Evolutionary conservation across 2,113 vertebrate species (phyloP).

Genomic region (Pachycephala philippinensis): DNA sequence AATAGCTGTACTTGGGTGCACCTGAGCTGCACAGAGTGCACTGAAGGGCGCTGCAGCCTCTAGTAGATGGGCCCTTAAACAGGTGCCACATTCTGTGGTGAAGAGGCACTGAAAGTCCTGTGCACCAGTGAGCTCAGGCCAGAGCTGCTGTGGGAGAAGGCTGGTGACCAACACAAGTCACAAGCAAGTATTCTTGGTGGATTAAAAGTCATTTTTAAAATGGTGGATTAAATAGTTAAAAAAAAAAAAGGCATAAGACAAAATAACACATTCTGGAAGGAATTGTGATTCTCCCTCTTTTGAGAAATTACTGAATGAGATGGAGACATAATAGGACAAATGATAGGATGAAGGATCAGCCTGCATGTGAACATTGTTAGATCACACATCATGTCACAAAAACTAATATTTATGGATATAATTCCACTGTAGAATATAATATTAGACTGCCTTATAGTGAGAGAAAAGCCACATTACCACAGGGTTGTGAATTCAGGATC

Average conservation of each 20-base stretch:
- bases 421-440: background rate
- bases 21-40: background rate
- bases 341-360: background rate
- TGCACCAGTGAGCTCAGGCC: background rate
- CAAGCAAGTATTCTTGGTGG: background rate
- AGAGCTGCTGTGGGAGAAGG: background rate
- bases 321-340: background rate
- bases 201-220: background rate
- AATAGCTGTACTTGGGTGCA: background rate
- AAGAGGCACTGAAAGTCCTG: background rate
- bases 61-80: background rate
- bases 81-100: rapidly evolving
- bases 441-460: background rate
- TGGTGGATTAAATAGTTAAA: background rate
- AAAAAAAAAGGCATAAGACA: background rate
- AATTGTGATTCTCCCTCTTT: background rate
- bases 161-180: background rate
- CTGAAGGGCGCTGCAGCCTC: rapidly evolving
- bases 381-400: background rate
- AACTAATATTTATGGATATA: background rate
- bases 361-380: background rate
- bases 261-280: background rate
- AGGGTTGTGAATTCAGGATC: background rate
- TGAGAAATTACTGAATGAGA: background rate
- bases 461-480: background rate